Percentiles rank a stretch among this genome's conserved stretches.
Conservation (phyloP, 92 coral and sea anemone genomes). For the Zoanthus sansibaricus region DNA sequence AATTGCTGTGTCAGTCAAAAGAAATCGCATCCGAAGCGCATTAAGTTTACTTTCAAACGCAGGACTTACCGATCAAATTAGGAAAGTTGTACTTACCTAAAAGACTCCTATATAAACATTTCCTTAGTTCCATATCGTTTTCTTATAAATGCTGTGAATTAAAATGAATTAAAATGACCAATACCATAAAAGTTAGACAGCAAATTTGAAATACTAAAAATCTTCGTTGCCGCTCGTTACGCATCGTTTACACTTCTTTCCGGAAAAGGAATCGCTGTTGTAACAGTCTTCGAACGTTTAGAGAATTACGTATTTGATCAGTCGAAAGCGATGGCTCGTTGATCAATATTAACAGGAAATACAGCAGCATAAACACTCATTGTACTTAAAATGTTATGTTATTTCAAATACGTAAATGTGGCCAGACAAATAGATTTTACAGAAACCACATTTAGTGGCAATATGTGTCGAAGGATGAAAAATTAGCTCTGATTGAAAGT, state of each 20-base stretch:
- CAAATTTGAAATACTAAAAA: conserved; percentile 8
- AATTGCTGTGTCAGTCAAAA: neutral
- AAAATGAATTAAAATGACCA: neutral
- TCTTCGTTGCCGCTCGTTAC: conserved; percentile 22
- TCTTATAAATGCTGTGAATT: neutral
- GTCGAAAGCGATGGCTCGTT: neutral
- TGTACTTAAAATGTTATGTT: neutral
- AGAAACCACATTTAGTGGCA: neutral
- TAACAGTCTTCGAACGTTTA: neutral
- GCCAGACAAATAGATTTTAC: neutral
- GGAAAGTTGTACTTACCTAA: neutral
- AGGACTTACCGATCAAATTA: neutral
- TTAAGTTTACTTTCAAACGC: neutral
- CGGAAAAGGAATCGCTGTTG: conserved; percentile 13
- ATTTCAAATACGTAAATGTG: neutral
- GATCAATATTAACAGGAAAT: conserved; percentile 6
- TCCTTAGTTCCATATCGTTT: conserved; percentile 5
- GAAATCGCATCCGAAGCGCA: conserved; percentile 1
- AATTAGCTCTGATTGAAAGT: neutral
- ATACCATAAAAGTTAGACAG: neutral
- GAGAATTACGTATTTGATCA: neutral
- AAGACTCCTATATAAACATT: neutral
- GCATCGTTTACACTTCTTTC: conserved; percentile 3
- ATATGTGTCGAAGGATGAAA: neutral
- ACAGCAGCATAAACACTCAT: neutral